phyloP scores from a whole-genome alignment of 2,113 vertebrate species.

The Helogale parvula region DNA sequence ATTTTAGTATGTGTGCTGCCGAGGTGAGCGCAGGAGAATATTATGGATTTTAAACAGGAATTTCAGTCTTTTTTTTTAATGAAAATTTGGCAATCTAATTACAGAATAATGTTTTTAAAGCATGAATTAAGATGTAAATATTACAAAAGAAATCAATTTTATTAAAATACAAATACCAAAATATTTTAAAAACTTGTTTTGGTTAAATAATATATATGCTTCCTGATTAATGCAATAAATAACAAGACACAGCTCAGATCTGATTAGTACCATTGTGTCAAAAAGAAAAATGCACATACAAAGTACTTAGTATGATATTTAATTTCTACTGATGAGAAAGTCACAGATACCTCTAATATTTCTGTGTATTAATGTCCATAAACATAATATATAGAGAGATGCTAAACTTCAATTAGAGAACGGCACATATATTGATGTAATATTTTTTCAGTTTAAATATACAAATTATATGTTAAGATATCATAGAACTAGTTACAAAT shows the following conservation, averaged over 20 bases:
- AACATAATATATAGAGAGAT: not conserved
- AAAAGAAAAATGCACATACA: not conserved
- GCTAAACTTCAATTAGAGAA: not conserved
- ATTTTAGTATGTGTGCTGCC: too few species aligned
- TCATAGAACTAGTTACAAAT: not conserved
- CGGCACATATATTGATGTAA: not conserved
- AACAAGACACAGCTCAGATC: not conserved
- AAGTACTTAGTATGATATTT: not conserved
- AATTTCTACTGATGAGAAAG: not conserved
- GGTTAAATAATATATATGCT: not conserved
- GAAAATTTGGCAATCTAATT: not conserved
- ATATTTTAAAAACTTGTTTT: not conserved
- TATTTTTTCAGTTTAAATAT: not conserved
- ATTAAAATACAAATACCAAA: not conserved
- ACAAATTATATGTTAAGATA: not conserved
- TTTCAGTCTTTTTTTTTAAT: not conserved
- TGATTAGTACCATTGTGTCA: not conserved
- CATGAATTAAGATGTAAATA: not conserved
- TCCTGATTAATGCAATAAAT: not conserved
- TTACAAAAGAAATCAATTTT: not conserved
- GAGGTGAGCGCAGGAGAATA: too few species aligned
- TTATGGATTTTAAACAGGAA: not conserved
- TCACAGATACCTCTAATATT: not conserved
- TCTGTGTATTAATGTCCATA: not conserved
- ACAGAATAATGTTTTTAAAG: not conserved